A percentile compares a stretch with the other conserved stretches of the same genome.
Evolutionary conservation across 2,888 invertebrate species (phyloP).

Genomic region (Eubasilissa splendida): DNA sequence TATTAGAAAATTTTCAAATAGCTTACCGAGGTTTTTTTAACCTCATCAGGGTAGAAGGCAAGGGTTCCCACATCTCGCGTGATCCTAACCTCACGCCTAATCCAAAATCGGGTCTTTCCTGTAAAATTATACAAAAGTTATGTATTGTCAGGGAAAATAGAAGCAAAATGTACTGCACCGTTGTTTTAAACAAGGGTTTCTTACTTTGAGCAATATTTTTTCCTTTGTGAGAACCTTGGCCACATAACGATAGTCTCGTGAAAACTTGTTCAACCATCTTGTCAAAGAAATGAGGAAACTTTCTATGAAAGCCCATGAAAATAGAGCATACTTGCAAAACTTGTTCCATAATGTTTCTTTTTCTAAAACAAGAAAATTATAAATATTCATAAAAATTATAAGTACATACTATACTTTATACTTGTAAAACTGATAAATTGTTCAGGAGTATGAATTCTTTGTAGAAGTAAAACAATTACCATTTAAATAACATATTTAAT

Average conservation of each 20-base stretch:
- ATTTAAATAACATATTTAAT: too few relatives aligned
- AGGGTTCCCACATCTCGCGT: conserved; percentile 76
- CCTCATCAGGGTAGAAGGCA: conserved; percentile 65
- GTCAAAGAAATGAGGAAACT: conserved; percentile 88
- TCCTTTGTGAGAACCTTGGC: conserved; percentile 90
- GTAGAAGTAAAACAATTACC: too few relatives aligned
- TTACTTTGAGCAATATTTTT: conserved; percentile 89
- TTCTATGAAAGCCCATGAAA: conserved; percentile 81
- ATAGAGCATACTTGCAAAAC: conserved; percentile 65
- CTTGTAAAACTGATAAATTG: too few relatives aligned
- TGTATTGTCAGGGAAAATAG: too few relatives aligned
- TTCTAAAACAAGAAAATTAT: conserved; percentile 59
- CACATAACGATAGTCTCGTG: conserved; percentile 95
- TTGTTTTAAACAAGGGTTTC: neutral
- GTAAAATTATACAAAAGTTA: conserved; percentile 58
- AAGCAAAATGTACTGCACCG: conserved; percentile 14
- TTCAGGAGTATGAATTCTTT: too few relatives aligned
- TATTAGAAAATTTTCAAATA: neutral
- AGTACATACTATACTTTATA: too few relatives aligned
- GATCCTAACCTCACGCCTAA: conserved; percentile 78
- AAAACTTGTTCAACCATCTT: conserved; percentile 87
- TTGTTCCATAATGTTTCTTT: conserved; percentile 70
- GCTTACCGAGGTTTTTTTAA: conserved; percentile 64
- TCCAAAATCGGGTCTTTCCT: conserved; percentile 82
- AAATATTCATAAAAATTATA: neutral